Conservation (phyloP, 1,140 invertebrate genomes). For the Halotydeus destructor region DNA sequence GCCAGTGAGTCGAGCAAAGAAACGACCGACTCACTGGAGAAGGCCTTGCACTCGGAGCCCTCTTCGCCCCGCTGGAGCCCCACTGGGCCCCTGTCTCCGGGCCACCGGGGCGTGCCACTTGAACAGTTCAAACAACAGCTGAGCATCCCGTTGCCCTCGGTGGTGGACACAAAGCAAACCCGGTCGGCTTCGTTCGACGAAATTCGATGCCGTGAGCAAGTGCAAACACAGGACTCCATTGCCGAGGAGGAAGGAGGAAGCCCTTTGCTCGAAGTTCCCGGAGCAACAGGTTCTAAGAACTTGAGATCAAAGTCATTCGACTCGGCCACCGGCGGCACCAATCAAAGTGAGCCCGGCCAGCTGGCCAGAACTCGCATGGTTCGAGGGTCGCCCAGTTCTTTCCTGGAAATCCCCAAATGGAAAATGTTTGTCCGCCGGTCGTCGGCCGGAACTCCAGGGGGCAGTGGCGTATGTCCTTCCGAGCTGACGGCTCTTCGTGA, state of each 20-base stretch:
- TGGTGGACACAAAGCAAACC: constrained; percentile 44
- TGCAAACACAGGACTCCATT: constrained; percentile 52
- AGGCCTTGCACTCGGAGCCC: constrained; percentile 9
- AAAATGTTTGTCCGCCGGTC: constrained; percentile 10
- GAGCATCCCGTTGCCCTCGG: neutral
- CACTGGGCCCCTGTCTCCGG: neutral
- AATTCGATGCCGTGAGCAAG: constrained; percentile 52
- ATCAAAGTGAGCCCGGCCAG: neutral
- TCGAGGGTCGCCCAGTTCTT: constrained; percentile 24
- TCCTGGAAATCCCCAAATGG: constrained; percentile 16
- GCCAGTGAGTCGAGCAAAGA: no score
- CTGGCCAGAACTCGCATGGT: no score
- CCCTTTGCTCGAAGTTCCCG: no score
- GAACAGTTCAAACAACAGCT: neutral
- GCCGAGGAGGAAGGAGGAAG: constrained; percentile 28
- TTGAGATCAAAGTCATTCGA: constrained; percentile 1
- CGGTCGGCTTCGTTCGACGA: constrained; percentile 66
- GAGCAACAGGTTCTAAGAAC: no score
- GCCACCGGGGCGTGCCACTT: neutral
- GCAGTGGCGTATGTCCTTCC: neutral
- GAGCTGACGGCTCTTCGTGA: constrained; percentile 27
- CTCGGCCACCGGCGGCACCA: neutral
- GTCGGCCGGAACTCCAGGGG: constrained; percentile 1
- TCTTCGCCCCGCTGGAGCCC: neutral
- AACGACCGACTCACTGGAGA: no score